Conservation (phyloP, 2,888 invertebrate species). For the Antheraea yamamai region DNA sequence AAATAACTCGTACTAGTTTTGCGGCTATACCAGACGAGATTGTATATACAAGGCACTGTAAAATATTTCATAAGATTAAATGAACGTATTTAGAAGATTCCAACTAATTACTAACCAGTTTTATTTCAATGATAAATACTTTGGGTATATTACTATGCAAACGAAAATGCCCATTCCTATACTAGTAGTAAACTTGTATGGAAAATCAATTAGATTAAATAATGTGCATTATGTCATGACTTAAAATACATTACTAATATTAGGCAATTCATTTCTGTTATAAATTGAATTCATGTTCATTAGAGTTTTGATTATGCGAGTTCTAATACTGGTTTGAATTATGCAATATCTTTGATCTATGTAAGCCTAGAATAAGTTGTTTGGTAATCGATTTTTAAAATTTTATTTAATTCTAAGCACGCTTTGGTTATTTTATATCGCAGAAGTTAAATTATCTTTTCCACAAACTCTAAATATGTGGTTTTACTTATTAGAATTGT, state of each 20-base stretch:
- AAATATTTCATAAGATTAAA: constrained; percentile 11
- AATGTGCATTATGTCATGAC: neutral
- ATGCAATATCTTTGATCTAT: no score
- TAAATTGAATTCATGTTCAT: neutral
- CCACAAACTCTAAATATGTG: neutral
- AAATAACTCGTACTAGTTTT: neutral
- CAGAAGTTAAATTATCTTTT: neutral
- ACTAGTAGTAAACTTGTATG: neutral
- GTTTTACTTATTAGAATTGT: neutral
- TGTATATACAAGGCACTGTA: constrained; percentile 14
- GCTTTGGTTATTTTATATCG: neutral
- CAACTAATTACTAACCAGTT: neutral
- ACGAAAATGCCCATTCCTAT: neutral
- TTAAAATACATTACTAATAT: neutral
- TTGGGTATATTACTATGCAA: neutral
- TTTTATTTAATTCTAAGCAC: neutral
- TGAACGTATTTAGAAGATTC: neutral
- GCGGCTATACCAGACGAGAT: neutral
- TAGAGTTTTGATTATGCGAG: neutral
- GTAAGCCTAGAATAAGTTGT: no score
- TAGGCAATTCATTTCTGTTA: neutral
- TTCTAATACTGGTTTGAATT: neutral
- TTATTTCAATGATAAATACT: neutral
- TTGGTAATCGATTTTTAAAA: no score
- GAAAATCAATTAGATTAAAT: neutral